Evolutionary conservation across 2,113 vertebrate genomes (phyloP).

Genomic region (Piprites chloris): DNA sequence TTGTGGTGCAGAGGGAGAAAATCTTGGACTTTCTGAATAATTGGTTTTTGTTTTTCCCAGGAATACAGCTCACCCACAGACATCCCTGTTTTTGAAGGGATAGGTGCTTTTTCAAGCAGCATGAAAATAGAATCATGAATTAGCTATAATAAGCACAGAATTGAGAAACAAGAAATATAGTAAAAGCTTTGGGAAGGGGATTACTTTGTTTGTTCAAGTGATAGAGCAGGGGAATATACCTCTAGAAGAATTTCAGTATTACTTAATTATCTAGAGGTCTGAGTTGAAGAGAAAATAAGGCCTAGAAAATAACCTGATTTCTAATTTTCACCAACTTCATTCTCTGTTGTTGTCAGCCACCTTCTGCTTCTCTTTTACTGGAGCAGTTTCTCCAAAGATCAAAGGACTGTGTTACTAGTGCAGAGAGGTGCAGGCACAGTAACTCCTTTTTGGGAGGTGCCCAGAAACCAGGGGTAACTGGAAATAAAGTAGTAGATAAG

Average conservation of each 20-base stretch:
- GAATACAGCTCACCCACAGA: neutral
- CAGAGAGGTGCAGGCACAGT: rapidly evolving
- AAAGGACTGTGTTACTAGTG: neutral
- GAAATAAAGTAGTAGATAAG: neutral
- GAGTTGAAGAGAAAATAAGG: neutral
- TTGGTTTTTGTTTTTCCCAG: neutral
- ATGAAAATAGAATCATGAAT: neutral
- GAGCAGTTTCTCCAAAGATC: rapidly evolving
- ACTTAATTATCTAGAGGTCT: neutral
- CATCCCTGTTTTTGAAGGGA: neutral
- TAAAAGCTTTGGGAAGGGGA: neutral
- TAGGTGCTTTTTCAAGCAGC: neutral
- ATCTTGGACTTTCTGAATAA: neutral
- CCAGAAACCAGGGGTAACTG: neutral
- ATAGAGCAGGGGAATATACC: neutral
- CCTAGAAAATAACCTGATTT: neutral
- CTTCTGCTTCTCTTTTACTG: neutral
- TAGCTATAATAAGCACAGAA: neutral
- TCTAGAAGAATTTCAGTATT: neutral
- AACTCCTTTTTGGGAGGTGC: too few species aligned
- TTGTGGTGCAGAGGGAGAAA: too few species aligned
- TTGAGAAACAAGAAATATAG: neutral
- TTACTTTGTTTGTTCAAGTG: neutral
- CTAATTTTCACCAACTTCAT: neutral
- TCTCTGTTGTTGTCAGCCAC: neutral